Conservation (phyloP, 1,140 invertebrate species). For the Pseudomyrmex flavicornis region DNA sequence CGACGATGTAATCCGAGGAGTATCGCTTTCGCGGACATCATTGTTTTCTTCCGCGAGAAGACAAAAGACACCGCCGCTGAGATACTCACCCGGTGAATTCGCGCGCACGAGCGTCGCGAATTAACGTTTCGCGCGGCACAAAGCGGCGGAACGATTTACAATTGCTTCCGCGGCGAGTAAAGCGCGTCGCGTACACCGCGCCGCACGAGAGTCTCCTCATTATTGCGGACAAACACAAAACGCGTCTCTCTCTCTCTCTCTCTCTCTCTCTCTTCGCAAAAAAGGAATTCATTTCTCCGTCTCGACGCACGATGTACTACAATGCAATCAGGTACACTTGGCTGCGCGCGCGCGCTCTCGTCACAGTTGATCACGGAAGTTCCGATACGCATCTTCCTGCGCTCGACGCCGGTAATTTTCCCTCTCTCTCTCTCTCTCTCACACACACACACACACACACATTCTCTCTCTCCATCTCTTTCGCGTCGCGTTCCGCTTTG, state of each 20-base stretch:
- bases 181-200: background rate
- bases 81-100: constrained; percentile 24
- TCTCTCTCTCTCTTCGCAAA: background rate
- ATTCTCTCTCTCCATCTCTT: background rate
- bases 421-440: background rate
- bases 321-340: constrained; percentile 3
- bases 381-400: constrained; percentile 62
- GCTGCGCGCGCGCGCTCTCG: constrained; percentile 14
- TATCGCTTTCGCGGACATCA: constrained; percentile 25
- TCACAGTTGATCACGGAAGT: constrained; percentile 67
- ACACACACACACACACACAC: too few relatives aligned
- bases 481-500: constrained; percentile 33
- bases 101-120: constrained; percentile 27
- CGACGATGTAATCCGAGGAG: constrained; percentile 12
- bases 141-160: constrained; percentile 38
- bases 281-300: constrained; percentile 30
- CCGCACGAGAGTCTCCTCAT: constrained; percentile 5
- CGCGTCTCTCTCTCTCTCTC: background rate
- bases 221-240: constrained; percentile 42
- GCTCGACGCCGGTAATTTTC: constrained; percentile 29
- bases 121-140: constrained; percentile 10
- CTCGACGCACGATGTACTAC: background rate
- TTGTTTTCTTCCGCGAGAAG: background rate
- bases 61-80: constrained; percentile 7
- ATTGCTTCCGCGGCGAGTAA: constrained; percentile 12